phyloP scores from a whole-genome alignment of 2,113 vertebrate genomes.

The Calypte anna region DNA sequence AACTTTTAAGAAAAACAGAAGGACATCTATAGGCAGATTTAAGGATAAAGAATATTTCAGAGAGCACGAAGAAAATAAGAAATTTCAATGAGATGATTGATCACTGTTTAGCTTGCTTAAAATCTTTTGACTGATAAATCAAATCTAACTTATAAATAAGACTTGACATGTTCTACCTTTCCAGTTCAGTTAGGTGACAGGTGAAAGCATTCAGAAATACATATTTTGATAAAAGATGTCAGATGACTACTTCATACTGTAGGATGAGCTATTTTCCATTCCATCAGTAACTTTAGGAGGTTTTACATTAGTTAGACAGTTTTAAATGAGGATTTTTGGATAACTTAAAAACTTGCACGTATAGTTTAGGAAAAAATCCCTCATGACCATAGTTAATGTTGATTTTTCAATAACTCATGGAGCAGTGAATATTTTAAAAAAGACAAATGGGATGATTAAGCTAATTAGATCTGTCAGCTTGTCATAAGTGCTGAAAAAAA shows the following conservation, averaged over 20 bases:
- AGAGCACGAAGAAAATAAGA: neutral
- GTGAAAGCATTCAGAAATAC: neutral
- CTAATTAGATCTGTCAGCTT: neutral
- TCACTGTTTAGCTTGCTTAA: neutral
- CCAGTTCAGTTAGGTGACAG: neutral
- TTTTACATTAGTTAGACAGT: neutral
- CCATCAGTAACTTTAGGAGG: neutral
- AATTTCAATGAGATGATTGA: neutral
- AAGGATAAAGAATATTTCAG: neutral
- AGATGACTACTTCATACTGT: neutral
- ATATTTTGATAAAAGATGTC: neutral
- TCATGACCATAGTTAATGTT: neutral
- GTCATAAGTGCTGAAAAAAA: neutral
- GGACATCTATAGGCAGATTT: neutral
- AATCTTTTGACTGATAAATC: neutral
- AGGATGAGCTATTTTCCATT: neutral
- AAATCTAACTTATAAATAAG: neutral
- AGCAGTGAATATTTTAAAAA: neutral
- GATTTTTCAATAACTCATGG: neutral
- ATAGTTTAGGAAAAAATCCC: neutral
- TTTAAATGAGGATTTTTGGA: neutral
- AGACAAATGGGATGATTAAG: neutral
- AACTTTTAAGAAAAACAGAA: neutral
- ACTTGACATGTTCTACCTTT: neutral
- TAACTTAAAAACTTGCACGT: neutral